Conservation (phyloP, 1,140 invertebrate genomes). For the Drosophila aff. region DNA sequence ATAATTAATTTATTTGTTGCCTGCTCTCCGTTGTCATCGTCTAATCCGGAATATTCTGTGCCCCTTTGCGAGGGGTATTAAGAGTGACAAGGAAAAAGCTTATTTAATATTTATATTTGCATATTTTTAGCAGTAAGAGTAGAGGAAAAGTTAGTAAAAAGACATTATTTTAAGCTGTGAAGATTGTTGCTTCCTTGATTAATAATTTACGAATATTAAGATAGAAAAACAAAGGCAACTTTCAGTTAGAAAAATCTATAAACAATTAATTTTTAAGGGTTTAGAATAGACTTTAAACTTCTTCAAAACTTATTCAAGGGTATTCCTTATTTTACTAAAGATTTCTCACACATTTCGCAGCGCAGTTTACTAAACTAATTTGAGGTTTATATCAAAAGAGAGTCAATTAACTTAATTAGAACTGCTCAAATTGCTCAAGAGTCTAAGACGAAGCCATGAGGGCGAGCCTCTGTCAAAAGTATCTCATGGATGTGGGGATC, state of each 20-base stretch:
- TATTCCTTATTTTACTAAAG: background rate
- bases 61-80: background rate
- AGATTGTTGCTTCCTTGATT: background rate
- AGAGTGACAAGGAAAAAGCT: background rate
- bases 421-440: constrained; percentile 16
- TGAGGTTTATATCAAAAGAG: constrained; percentile 16
- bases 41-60: constrained; percentile 57
- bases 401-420: constrained; percentile 39
- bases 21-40: constrained; percentile 40
- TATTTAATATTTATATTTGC: background rate
- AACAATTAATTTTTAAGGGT: rapidly evolving
- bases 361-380: constrained; percentile 12
- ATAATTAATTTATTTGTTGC: constrained; percentile 79
- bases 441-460: background rate
- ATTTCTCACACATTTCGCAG: background rate
- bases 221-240: rapidly evolving
- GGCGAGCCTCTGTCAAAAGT: background rate
- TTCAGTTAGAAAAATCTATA: background rate
- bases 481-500: constrained; percentile 21
- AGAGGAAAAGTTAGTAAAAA: rapidly evolving
- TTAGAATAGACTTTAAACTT: background rate
- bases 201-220: background rate
- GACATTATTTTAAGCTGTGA: too few relatives aligned
- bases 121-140: background rate
- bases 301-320: background rate